These are phyloP conservation scores for Harpalus rubripes DNA, from an alignment of 2,888 invertebrate species.

Conservation along the genomic window DNA sequence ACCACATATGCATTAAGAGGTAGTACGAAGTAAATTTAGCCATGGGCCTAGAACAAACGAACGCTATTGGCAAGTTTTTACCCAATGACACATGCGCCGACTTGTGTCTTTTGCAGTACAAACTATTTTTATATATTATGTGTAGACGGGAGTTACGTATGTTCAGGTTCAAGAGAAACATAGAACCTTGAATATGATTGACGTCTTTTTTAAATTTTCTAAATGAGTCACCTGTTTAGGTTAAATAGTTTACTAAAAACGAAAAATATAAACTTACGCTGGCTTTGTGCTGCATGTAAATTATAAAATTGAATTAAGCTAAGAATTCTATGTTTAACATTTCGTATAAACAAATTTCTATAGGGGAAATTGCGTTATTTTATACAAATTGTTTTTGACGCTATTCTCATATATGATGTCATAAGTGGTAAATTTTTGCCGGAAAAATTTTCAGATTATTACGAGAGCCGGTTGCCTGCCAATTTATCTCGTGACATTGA, in stretches of 20 bases:
- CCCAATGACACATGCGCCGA: constrained; percentile 17
- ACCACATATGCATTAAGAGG: constrained; percentile 12
- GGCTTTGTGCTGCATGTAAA: too few species aligned
- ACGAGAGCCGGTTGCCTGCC: too few species aligned
- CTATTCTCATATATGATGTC: too few species aligned
- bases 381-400: too few species aligned
- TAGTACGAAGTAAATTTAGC: constrained; percentile 19
- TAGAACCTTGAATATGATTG: not conserved
- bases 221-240: constrained; percentile 11
- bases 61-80: constrained; percentile 9
- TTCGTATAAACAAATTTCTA: too few species aligned
- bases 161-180: constrained; percentile 20
- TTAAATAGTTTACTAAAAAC: not conserved
- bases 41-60: constrained; percentile 16
- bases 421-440: too few species aligned
- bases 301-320: too few species aligned
- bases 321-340: too few species aligned
- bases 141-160: not conserved
- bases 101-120: not conserved
- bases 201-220: not conserved
- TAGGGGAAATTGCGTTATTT: too few species aligned
- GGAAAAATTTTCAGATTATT: too few species aligned
- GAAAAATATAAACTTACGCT: too few species aligned
- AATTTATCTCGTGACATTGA: too few species aligned
- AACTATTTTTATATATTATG: constrained; percentile 1